Evolutionary conservation across 2,888 invertebrate genomes (phyloP).

Genomic region (Eilema griseolum): DNA sequence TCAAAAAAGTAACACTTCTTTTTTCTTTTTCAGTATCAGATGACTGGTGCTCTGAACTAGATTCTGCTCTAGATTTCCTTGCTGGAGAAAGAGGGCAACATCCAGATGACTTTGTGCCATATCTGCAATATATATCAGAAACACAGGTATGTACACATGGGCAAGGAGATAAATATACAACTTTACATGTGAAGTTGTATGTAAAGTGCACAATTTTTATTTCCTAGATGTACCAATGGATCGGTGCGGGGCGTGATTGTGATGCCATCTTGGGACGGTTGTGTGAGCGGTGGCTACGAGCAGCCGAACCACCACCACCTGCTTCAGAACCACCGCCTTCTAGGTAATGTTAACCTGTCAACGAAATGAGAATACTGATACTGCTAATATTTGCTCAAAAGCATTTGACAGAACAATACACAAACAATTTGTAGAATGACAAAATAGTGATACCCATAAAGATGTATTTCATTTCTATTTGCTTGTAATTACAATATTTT

Average conservation of each 20-base stretch:
- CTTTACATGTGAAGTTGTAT: background rate
- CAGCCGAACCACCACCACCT: constrained; percentile 72
- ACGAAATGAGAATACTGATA: background rate
- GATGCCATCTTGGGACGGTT: constrained; percentile 92
- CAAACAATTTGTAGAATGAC: background rate
- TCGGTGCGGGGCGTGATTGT: constrained; percentile 96
- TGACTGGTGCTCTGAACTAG: constrained; percentile 91
- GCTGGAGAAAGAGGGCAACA: constrained; percentile 93
- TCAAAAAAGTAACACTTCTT: no score
- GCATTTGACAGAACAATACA: background rate
- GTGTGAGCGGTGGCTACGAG: constrained; percentile 93
- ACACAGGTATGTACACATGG: constrained; percentile 81
- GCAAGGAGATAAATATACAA: background rate
- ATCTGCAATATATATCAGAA: constrained; percentile 93
- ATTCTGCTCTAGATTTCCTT: constrained; percentile 93
- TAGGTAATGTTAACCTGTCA: constrained; percentile 54
- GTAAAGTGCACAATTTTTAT: background rate
- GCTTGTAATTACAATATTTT: background rate
- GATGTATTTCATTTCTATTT: background rate
- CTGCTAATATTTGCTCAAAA: background rate
- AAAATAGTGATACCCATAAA: no score
- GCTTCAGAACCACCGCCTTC: constrained; percentile 69
- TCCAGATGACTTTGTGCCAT: constrained; percentile 95
- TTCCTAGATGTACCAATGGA: constrained; percentile 93
- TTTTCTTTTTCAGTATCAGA: constrained; percentile 80